Evolutionary conservation across 1,140 invertebrate genomes (phyloP).

Genomic region (Trichomalopsis sarcophagae): DNA sequence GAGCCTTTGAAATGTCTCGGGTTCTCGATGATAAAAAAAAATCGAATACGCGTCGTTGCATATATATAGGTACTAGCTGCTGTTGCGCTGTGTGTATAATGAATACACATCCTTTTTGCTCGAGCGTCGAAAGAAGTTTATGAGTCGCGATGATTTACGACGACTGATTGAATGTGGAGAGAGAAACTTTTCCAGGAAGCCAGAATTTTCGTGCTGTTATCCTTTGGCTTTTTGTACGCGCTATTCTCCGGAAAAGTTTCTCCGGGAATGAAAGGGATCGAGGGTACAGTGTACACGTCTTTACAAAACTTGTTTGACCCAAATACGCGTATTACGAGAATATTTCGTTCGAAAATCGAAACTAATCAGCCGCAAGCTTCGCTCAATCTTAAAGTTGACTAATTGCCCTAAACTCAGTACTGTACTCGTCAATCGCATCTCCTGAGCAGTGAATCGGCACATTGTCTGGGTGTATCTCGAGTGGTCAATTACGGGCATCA

Average conservation of each 20-base stretch:
- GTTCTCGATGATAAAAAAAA: neutral
- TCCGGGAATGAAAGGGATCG: neutral
- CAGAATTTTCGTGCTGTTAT: neutral
- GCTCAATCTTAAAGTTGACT: no score
- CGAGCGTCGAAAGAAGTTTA: neutral
- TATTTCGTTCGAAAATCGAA: neutral
- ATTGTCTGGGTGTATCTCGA: neutral
- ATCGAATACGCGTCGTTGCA: no score
- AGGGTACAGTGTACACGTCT: no score
- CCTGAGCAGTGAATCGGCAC: neutral
- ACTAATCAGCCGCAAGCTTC: neutral
- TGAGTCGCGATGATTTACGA: neutral
- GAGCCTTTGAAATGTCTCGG: no score
- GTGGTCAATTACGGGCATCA: neutral
- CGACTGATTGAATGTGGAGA: neutral
- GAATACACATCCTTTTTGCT: neutral
- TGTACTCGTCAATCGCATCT: neutral
- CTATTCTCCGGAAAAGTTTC: neutral
- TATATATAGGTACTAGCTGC: no score
- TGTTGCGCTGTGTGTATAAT: neutral
- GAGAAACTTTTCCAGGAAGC: neutral
- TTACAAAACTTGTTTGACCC: no score
- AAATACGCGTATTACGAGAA: neutral
- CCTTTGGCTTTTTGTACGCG: neutral
- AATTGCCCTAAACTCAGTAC: no score